phyloP scores from a whole-genome alignment of 2,888 invertebrate species.

The Acanthosepion lycidas region DNA sequence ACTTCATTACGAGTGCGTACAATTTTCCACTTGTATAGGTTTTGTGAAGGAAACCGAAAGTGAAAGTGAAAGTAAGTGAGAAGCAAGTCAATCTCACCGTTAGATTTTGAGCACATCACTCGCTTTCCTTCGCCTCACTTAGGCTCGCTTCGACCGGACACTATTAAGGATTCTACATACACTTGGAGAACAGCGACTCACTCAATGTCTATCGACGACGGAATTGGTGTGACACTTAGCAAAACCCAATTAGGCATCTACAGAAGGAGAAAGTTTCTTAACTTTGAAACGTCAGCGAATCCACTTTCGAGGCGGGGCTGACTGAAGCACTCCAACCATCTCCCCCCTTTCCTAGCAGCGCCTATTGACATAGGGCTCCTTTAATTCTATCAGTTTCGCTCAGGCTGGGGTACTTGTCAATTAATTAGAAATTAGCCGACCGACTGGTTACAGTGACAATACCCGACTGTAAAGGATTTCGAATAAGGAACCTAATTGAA shows the following conservation, averaged over 20 bases:
- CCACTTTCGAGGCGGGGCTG: conserved; percentile 11
- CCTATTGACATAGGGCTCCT: not conserved
- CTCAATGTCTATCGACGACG: not conserved
- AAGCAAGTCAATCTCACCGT: not conserved
- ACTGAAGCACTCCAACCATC: not conserved
- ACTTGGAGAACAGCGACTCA: not conserved
- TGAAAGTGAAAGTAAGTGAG: not conserved
- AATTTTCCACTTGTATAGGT: not conserved
- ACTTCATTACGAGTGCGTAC: not conserved
- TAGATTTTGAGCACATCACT: too few relatives aligned
- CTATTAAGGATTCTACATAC: conserved; percentile 17
- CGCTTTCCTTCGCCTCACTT: not conserved
- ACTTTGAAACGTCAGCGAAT: not conserved
- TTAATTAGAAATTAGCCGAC: conserved; percentile 33
- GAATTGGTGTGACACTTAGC: not conserved
- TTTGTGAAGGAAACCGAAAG: not conserved
- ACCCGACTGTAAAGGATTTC: not conserved
- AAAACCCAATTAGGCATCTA: conserved; percentile 4
- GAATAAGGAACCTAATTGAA: not conserved
- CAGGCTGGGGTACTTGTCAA: not conserved
- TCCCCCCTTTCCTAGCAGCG: not conserved
- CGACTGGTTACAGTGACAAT: not conserved
- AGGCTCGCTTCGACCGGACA: not conserved
- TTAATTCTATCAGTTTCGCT: not conserved
- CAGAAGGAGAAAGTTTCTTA: not conserved